Evolutionary conservation across 2,113 vertebrate genomes (phyloP), one percentile per base, ranked within the genome.

Genomic region (Chauna torquata): DNA sequence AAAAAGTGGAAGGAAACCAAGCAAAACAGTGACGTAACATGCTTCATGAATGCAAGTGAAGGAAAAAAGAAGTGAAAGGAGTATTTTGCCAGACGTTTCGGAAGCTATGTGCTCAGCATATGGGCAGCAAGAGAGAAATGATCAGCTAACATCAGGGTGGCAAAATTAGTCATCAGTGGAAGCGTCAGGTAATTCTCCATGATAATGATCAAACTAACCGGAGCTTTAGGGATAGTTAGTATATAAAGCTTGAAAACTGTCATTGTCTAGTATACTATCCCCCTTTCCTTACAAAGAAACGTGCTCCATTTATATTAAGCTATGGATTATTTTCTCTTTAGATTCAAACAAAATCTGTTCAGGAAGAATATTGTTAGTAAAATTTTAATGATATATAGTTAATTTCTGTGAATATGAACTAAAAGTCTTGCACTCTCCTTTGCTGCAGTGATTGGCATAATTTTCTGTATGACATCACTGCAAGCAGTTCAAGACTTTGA

Each of bases 111-210:
- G 49, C 28, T 86, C 52, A 58, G 74, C 86, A 87, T 96, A 95
- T 96, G 96, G 93, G 70, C 34, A 6, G 57, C 62, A 69, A 77
- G 44, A 84, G 76, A 86, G n/a, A 75, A 42, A 44, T 88, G 93
- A 85, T 94, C 71, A 72, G 4, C 50, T 94, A 62, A 65, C 91
- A 94, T 24, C 6, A 1, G 78, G 92, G 58, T 89, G 49, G 70
- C 91, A 90, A 94, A 97, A 95, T 94, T 94, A 94, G 92, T 95
- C 88, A 92, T 94, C 8, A 1, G 40, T 92, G 55, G 62, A 95
- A 94, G 45, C 13, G 38, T 91, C 83, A 82, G 49, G 20, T 94
- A 87, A 85, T 92, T 91, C 82, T 87, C 90, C 28, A 38, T 61
- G 25, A 27, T 84, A 86, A 79, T 68, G 69, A 72, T 93, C 88